Conservation (phyloP, 2,113 vertebrate species). For the Macrotus californicus region DNA sequence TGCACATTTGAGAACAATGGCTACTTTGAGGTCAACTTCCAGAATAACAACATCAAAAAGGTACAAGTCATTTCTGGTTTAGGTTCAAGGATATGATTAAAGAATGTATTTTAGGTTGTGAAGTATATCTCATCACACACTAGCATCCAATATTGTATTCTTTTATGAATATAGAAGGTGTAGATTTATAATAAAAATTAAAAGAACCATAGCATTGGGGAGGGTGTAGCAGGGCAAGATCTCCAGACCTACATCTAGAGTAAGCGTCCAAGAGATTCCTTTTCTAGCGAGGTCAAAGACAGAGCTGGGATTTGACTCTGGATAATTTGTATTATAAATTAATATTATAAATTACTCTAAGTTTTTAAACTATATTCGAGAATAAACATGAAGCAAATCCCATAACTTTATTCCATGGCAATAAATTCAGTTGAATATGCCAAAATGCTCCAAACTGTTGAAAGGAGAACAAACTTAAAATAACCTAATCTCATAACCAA, state of each 20-base stretch:
- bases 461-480: background rate
- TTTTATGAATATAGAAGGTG: background rate
- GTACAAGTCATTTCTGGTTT: background rate
- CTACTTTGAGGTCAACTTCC: background rate
- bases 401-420: background rate
- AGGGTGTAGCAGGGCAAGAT: background rate
- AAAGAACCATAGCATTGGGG: background rate
- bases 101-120: background rate
- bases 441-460: background rate
- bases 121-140: background rate
- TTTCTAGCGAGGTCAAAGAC: background rate
- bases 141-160: background rate
- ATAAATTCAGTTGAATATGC: background rate
- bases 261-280: background rate
- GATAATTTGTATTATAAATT: conserved; percentile 12
- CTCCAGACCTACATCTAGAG: background rate
- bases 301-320: background rate
- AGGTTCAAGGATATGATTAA: background rate
- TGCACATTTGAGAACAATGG: background rate
- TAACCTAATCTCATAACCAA: background rate
- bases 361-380: background rate
- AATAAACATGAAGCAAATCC: background rate
- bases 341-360: background rate
- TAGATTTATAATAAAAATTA: background rate
- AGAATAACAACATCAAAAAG: conserved; percentile 17